Base-by-base conservation (phyloP, 2,797 vertebrate genomes). In the Fringilla coelebs region DNA sequence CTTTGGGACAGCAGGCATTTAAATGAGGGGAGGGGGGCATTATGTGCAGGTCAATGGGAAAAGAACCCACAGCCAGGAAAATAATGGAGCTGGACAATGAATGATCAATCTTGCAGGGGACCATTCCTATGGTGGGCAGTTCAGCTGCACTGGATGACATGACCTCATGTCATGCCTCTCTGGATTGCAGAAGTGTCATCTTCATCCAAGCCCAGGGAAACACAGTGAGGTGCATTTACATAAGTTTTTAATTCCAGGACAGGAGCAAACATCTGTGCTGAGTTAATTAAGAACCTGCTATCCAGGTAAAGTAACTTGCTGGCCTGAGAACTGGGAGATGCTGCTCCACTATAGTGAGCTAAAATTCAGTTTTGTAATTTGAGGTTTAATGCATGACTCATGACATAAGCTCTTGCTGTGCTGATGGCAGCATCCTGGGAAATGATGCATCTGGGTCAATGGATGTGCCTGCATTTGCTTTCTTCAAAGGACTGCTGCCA, bases 131-230 rank as follows among this genome's bases (percentile, higher is more conserved):
- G 7, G 45, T n/a, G 15, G 57, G 21, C 21, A 55, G 41, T 20
- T 60, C 9, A 20, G 57, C 38, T 1, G 1, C 26, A n/a, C 1
- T 11, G 34, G 45, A 20, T 77, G 28, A 63, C 29, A 18, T 4
- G 17, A 40, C 52, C 45, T 34, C 38, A 21, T 26, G 29, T 34
- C 20, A 32, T 18, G 14, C 3, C 28, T 51, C 10, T 65, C n/a
- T 2, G 4, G 55, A 76, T 12, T 1, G 12, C 31, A 32, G 15
- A 76, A 52, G 1, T 36, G 20, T 24, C 0, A 0, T n/a, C 55
- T 58, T 89, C 60, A 76, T 48, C 51, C 48, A 67, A 78, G 52
- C 29, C 19, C 36, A 60, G 43, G 32, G 26, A 48, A 92, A 82
- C 8, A 19, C 29, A 60, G 16, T 29, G 15, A 75, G 31, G 11